phyloP scores from a whole-genome alignment of 2,797 vertebrate species.

The Potorous gilbertii region DNA sequence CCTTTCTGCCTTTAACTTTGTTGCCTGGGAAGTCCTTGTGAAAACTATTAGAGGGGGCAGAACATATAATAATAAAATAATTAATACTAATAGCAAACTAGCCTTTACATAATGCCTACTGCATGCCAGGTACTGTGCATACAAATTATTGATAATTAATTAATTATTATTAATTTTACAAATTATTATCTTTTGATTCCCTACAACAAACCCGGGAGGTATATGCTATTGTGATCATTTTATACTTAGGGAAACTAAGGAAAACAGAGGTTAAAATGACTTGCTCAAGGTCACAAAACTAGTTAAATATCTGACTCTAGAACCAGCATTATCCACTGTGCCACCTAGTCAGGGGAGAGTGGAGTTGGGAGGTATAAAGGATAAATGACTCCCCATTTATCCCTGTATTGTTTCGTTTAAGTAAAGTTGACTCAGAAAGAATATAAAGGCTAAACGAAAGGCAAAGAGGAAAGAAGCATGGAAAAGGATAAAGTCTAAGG shows the following conservation, averaged over 20 bases:
- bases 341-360: neutral
- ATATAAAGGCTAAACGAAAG: neutral
- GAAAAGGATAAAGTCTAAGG: neutral
- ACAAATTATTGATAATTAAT: neutral
- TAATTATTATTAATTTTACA: neutral
- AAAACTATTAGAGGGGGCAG: neutral
- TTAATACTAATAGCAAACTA: neutral
- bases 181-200: neutral
- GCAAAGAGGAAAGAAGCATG: neutral
- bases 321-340: neutral
- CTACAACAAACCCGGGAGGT: neutral
- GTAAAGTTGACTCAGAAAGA: neutral
- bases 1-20: too few species aligned
- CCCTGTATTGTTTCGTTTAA: neutral
- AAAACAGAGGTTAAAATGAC: rapidly evolving
- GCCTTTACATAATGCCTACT: neutral
- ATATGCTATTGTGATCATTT: neutral
- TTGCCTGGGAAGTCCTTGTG: neutral
- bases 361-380: neutral
- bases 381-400: neutral
- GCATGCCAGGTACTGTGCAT: neutral
- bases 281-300: neutral
- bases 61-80: neutral
- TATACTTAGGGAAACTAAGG: neutral
- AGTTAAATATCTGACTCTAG: neutral